Percentiles rank a stretch among this genome's conserved stretches.
Evolutionary conservation across 2,113 vertebrate genomes (phyloP).

Genomic region (Melanerpes formicivorus): DNA sequence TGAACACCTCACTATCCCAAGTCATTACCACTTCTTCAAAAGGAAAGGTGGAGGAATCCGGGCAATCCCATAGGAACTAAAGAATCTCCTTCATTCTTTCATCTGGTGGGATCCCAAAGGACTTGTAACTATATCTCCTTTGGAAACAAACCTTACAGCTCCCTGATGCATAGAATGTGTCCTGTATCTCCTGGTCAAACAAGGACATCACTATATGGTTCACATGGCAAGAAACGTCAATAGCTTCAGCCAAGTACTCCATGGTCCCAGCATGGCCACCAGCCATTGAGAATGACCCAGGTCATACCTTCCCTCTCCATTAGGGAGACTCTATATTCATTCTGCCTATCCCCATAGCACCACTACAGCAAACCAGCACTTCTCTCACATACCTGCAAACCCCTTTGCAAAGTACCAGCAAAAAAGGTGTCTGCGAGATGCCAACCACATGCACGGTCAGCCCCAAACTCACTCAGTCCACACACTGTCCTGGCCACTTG

Average conservation of each 20-base stretch:
- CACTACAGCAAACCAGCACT: neutral
- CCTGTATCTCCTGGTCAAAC: neutral
- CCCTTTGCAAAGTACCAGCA: neutral
- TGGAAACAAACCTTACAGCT: neutral
- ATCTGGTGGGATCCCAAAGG: neutral
- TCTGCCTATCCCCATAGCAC: neutral
- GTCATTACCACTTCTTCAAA: neutral
- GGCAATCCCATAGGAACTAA: neutral
- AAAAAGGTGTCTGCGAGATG: rapidly evolving
- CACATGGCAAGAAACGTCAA: neutral
- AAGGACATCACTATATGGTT: neutral
- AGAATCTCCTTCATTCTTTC: neutral
- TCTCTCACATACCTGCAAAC: neutral
- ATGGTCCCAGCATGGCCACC: neutral
- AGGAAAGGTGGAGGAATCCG: neutral
- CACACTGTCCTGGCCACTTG: rapidly evolving
- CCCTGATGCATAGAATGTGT: rapidly evolving
- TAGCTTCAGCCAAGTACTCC: neutral
- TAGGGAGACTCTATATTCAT: neutral
- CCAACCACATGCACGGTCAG: rapidly evolving
- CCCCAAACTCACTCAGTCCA: rapidly evolving
- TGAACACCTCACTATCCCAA: neutral
- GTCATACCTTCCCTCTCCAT: neutral
- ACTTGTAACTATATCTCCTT: neutral
- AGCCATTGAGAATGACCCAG: neutral